Conservation (phyloP, 2,888 invertebrate species). For the Dasypolia templi region DNA sequence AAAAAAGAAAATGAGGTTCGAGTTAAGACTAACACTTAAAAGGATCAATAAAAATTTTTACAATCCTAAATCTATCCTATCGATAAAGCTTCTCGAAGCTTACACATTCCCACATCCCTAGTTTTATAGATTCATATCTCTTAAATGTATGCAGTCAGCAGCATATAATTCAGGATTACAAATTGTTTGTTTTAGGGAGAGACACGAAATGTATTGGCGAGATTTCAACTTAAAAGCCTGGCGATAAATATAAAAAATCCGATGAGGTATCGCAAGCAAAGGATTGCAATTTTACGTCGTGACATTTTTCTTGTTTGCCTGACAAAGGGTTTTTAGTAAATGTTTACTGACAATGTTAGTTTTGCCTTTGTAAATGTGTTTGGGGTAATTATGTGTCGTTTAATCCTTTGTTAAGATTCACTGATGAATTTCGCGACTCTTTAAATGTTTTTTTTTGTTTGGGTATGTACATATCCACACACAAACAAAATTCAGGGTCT, state of each 20-base stretch:
- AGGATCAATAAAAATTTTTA: not conserved
- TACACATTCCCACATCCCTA: slow-evolving; percentile 78
- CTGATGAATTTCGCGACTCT: slow-evolving; percentile 58
- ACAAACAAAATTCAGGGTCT: too few relatives aligned
- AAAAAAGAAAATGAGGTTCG: too few relatives aligned
- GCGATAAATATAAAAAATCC: slow-evolving; percentile 86
- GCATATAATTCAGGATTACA: slow-evolving; percentile 90
- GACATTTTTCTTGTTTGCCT: slow-evolving; percentile 83
- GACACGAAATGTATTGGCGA: slow-evolving; percentile 89
- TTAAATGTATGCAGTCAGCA: slow-evolving; percentile 90
- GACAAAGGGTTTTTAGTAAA: slow-evolving; percentile 83
- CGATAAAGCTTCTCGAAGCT: slow-evolving; percentile 32
- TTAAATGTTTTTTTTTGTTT: slow-evolving; percentile 22
- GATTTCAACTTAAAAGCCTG: slow-evolving; percentile 89
- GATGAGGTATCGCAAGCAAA: slow-evolving; percentile 84
- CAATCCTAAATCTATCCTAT: slow-evolving; percentile 9
- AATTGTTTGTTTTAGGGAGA: slow-evolving; percentile 90
- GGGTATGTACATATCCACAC: not conserved
- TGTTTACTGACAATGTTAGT: slow-evolving; percentile 80
- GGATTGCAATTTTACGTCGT: slow-evolving; percentile 71
- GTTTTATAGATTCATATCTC: slow-evolving; percentile 89
- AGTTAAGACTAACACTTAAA: not conserved
- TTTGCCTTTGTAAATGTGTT: slow-evolving; percentile 83
- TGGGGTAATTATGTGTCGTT: slow-evolving; percentile 79
- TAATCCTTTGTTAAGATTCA: slow-evolving; percentile 68